Conservation (phyloP, 1,140 invertebrate genomes). For the Apis florea region DNA sequence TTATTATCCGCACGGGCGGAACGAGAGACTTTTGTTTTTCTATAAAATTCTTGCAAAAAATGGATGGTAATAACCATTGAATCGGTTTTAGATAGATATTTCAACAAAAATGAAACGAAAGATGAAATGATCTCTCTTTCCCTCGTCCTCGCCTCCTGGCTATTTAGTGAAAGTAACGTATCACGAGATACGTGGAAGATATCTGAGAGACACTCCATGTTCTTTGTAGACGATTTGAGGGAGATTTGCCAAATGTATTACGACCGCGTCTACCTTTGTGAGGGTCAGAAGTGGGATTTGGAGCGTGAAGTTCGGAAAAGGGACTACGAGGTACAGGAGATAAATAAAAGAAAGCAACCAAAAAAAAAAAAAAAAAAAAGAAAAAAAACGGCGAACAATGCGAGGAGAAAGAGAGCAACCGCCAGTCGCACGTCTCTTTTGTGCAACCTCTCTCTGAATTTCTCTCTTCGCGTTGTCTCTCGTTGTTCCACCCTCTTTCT, state of each 20-base stretch:
- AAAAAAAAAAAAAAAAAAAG: slow-evolving; percentile 14
- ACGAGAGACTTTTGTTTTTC: slow-evolving; percentile 25
- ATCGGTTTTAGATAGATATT: no score
- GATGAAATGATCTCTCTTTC: slow-evolving; percentile 24
- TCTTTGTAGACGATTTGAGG: slow-evolving; percentile 89
- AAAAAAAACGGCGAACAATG: slow-evolving; percentile 52
- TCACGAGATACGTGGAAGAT: slow-evolving; percentile 63
- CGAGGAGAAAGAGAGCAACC: slow-evolving; percentile 54
- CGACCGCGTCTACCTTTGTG: slow-evolving; percentile 96
- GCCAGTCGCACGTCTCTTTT: slow-evolving; percentile 50
- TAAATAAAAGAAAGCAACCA: slow-evolving; percentile 33
- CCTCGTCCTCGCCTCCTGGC: slow-evolving; percentile 50
- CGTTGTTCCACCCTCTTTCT: slow-evolving; percentile 52
- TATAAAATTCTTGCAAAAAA: no score
- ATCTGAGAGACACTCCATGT: slow-evolving; percentile 76
- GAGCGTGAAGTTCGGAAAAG: slow-evolving; percentile 99
- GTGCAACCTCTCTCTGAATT: slow-evolving; percentile 42
- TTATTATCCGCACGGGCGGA: slow-evolving; percentile 44
- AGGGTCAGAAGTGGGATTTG: slow-evolving; percentile 99
- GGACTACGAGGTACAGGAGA: slow-evolving; percentile 94
- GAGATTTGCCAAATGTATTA: slow-evolving; percentile 96
- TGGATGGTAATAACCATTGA: no score
- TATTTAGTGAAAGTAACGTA: slow-evolving; percentile 54
- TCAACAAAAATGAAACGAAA: not conserved
- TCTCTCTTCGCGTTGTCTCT: slow-evolving; percentile 64